Evolutionary conservation across 2,113 vertebrate species (phyloP).

Genomic region (Daboia siamensis): DNA sequence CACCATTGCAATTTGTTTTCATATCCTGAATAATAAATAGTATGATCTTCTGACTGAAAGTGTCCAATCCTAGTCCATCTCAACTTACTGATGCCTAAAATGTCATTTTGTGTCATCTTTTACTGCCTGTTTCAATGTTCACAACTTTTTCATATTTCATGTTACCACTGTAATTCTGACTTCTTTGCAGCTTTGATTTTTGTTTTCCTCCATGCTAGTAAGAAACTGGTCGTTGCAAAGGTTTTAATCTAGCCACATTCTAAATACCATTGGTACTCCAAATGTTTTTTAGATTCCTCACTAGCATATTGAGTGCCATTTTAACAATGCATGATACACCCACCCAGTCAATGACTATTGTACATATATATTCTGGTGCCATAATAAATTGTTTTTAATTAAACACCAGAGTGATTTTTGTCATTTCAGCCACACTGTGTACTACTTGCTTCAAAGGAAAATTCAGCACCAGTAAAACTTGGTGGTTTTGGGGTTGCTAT

Average conservation of each 20-base stretch:
- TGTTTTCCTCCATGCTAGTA: background rate
- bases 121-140: background rate
- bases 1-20: background rate
- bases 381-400: slow-evolving; percentile 23
- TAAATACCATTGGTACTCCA: background rate
- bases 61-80: background rate
- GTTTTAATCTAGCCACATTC: background rate
- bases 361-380: background rate
- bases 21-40: background rate
- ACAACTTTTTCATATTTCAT: background rate
- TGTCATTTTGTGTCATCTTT: background rate
- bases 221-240: background rate
- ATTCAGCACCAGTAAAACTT: slow-evolving; percentile 94
- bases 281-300: background rate
- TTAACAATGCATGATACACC: background rate
- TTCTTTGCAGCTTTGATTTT: background rate
- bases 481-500: slow-evolving; percentile 97
- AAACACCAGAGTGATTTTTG: slow-evolving; percentile 41
- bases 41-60: background rate
- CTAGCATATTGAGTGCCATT: background rate
- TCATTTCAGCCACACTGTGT: slow-evolving; percentile 94
- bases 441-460: slow-evolving; percentile 95
- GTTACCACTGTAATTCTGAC: background rate
- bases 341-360: background rate
- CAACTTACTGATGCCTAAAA: background rate